Evolutionary conservation across 2,113 vertebrate genomes (phyloP).

Genomic region (Corythaeola cristata): DNA sequence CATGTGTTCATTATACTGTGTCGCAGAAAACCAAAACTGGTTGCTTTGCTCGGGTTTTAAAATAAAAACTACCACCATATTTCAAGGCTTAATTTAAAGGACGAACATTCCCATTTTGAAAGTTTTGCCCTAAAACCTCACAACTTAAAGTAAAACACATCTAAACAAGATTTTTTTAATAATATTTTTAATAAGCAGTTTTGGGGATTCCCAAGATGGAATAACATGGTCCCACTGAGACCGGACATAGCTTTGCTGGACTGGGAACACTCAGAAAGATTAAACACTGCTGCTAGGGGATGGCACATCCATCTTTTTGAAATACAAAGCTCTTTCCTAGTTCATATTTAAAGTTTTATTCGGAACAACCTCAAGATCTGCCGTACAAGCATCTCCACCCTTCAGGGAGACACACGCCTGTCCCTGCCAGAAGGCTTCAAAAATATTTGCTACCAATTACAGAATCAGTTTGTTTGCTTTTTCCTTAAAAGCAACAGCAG

Average conservation of each 20-base stretch:
- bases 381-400: neutral
- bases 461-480: neutral
- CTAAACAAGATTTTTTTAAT: neutral
- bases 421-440: neutral
- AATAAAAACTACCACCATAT: neutral
- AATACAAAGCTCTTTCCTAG: neutral
- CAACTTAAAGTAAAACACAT: neutral
- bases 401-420: neutral
- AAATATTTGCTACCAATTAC: neutral
- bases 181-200: neutral
- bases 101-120: neutral
- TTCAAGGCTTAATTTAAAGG: neutral
- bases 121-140: neutral
- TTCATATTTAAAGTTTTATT: neutral
- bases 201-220: neutral
- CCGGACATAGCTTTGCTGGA: neutral
- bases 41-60: neutral
- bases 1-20: neutral
- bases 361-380: accelerated
- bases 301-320: neutral
- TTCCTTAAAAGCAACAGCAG: neutral
- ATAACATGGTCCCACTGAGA: neutral
- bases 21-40: neutral
- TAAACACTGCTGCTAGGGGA: neutral
- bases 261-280: neutral